Percentiles rank a stretch among this genome's conserved stretches.
phyloP scores from a whole-genome alignment of 2,797 vertebrate species.

The Sebastes minor region DNA sequence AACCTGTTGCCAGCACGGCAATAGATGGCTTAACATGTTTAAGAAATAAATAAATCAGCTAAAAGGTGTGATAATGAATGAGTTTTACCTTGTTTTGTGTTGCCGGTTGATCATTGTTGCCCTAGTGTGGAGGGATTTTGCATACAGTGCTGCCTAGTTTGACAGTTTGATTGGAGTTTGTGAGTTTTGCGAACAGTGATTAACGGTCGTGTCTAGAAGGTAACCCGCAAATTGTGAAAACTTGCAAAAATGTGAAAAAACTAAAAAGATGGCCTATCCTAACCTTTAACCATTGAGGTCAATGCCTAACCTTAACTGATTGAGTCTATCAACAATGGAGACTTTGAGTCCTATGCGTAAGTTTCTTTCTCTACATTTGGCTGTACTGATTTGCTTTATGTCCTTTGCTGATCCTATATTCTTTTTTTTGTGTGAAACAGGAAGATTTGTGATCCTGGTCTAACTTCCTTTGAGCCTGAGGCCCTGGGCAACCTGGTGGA shows the following conservation, averaged over 20 bases:
- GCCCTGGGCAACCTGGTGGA: slow-evolving; percentile 96
- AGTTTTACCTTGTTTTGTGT: slow-evolving; percentile 28
- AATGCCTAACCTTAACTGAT: slow-evolving; percentile 59
- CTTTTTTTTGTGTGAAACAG: slow-evolving; percentile 61
- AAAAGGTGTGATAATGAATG: slow-evolving; percentile 72
- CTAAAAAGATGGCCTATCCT: no score
- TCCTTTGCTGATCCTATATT: neutral
- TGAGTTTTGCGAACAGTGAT: no score
- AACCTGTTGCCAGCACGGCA: slow-evolving; percentile 78
- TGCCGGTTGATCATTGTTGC: neutral
- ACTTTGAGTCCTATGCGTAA: slow-evolving; percentile 96
- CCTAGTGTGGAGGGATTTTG: no score
- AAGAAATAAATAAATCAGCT: slow-evolving; percentile 81
- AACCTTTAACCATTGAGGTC: no score
- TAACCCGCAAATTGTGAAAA: no score
- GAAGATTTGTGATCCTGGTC: slow-evolving; percentile 94
- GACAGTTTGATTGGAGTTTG: no score
- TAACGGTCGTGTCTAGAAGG: no score
- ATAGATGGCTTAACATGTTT: slow-evolving; percentile 81
- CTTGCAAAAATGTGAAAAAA: no score
- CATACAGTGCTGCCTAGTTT: no score
- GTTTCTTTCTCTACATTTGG: slow-evolving; percentile 56
- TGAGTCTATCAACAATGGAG: slow-evolving; percentile 92
- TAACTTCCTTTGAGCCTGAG: slow-evolving; percentile 96
- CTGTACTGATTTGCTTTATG: neutral